Percentiles rank a stretch among this genome's conserved stretches.
Conservation (phyloP, 2,113 vertebrate genomes). For the Erpornis zantholeuca region DNA sequence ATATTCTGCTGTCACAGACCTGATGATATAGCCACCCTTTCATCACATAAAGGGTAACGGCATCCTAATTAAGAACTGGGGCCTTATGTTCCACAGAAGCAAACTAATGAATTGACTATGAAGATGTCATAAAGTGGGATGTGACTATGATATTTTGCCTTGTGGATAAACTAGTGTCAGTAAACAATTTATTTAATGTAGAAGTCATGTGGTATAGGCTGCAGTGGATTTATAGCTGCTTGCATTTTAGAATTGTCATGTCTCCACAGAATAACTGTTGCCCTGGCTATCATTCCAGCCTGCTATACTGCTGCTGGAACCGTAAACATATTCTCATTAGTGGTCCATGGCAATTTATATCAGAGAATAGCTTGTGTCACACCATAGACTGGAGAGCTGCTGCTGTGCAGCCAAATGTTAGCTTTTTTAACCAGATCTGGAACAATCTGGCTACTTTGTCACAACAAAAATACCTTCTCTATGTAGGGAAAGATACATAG, state of each 20-base stretch:
- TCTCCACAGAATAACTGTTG: constrained; percentile 14
- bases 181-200: constrained; percentile 46
- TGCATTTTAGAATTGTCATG: not conserved
- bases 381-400: constrained; percentile 29
- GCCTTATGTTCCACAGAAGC: constrained; percentile 56
- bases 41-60: constrained; percentile 45
- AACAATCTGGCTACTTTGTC: constrained; percentile 50
- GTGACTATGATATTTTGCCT: constrained; percentile 15
- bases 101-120: constrained; percentile 57
- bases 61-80: constrained; percentile 55
- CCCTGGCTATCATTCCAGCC: constrained; percentile 41
- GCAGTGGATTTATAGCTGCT: constrained; percentile 30
- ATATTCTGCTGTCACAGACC: constrained; percentile 53
- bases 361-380: constrained; percentile 33
- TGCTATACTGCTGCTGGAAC: constrained; percentile 21
- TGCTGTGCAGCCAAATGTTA: constrained; percentile 44
- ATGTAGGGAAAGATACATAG: not conserved
- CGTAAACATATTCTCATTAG: constrained; percentile 56
- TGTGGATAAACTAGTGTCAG: constrained; percentile 18
- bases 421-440: constrained; percentile 46
- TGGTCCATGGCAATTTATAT: constrained; percentile 52
- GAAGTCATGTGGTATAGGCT: constrained; percentile 11
- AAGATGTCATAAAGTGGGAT: constrained; percentile 43
- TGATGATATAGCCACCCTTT: constrained; percentile 45
- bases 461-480: not conserved